These are phyloP conservation scores for Clarias pachynema DNA, from an alignment of 2,797 vertebrate genomes.

Conservation along the genomic window DNA sequence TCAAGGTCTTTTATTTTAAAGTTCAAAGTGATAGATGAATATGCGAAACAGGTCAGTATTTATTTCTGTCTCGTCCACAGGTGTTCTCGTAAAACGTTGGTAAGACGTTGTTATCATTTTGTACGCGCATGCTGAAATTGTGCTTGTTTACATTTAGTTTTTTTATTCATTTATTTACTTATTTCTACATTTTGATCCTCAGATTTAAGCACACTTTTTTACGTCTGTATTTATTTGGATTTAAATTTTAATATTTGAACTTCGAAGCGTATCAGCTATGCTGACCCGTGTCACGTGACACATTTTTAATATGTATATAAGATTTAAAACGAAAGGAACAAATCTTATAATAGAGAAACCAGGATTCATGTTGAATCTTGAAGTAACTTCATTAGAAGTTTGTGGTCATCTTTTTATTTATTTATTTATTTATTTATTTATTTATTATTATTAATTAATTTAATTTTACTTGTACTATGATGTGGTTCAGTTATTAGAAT, in stretches of 20 bases:
- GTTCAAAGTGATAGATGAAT: not conserved
- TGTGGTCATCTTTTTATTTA: not conserved
- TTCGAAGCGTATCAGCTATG: conserved; percentile 61
- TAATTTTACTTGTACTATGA: not conserved
- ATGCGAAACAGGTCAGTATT: not conserved
- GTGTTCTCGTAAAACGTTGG: not conserved
- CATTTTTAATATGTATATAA: conserved; percentile 22
- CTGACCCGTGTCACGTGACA: conserved; percentile 33
- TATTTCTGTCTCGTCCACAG: conserved; percentile 24
- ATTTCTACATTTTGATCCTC: not conserved
- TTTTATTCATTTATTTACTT: conserved; percentile 63
- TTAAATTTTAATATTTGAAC: not conserved
- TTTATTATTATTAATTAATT: not conserved
- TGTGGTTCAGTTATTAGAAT: not conserved
- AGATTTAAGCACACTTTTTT: conserved; percentile 18
- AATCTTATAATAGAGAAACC: conserved; percentile 71
- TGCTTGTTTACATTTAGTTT: conserved; percentile 33
- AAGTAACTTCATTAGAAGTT: conserved; percentile 75
- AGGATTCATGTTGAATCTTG: conserved; percentile 92
- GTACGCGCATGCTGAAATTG: conserved; percentile 10
- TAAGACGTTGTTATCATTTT: not conserved
- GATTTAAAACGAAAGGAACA: conserved; percentile 56
- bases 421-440: too few relatives aligned
- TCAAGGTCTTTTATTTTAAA: not conserved
- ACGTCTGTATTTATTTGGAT: not conserved